Evolutionary conservation across 2,113 vertebrate species (phyloP).

Genomic region (Clarias macrocephalus): DNA sequence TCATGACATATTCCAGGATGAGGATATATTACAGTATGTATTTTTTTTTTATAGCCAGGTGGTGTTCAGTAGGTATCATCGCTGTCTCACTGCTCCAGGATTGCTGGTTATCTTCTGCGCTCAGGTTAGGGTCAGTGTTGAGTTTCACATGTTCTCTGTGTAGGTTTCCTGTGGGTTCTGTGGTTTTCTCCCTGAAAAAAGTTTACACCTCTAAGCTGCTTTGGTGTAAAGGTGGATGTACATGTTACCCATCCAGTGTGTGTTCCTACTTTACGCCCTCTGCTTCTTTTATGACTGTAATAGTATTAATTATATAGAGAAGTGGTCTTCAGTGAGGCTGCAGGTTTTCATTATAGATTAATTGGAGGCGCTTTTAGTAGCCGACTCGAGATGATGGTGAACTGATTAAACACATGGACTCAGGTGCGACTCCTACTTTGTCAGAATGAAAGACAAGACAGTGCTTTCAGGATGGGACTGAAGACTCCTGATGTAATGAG

Average conservation of each 20-base stretch:
- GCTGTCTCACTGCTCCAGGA: too few relatives aligned
- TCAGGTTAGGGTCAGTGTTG: too few relatives aligned
- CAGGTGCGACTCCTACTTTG: background rate
- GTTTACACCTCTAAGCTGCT: background rate
- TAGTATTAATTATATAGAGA: background rate
- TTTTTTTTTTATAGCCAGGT: too few relatives aligned
- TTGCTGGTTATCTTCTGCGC: background rate
- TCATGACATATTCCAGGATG: too few relatives aligned
- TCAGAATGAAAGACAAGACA: background rate
- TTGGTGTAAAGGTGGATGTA: background rate
- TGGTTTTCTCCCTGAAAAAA: background rate
- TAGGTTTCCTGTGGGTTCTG: background rate
- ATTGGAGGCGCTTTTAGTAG: background rate
- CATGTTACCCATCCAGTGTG: background rate
- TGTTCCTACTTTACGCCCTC: background rate
- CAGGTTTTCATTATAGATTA: background rate
- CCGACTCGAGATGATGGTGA: background rate
- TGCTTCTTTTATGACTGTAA: background rate
- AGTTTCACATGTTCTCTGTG: background rate
- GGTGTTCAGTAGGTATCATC: too few relatives aligned
- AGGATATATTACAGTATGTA: too few relatives aligned
- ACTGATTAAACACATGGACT: background rate
- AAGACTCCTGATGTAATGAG: background rate
- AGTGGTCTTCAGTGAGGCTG: background rate
- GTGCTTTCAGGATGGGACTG: background rate